Evolutionary conservation across 2,888 invertebrate species (phyloP).

Genomic region (Melanostoma scalare): DNA sequence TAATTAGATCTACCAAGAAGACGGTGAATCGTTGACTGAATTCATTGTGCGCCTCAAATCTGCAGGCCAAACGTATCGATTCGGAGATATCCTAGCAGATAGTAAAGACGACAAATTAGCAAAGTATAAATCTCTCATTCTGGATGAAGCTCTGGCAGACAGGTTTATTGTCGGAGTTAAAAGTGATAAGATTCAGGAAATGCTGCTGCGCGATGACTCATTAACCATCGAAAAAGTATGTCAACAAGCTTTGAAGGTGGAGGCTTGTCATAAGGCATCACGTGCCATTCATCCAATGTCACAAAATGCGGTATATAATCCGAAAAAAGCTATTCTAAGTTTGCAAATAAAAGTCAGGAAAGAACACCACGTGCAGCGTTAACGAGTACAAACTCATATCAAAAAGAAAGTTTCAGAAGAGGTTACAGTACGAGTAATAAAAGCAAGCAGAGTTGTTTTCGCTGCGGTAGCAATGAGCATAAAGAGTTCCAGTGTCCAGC

Average conservation of each 20-base stretch:
- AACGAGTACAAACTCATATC: too few relatives aligned
- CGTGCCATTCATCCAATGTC: too few relatives aligned
- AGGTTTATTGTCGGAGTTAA: slow-evolving; percentile 72
- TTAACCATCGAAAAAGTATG: slow-evolving; percentile 12
- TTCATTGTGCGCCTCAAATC: slow-evolving; percentile 40
- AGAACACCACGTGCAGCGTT: too few relatives aligned
- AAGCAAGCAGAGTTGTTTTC: slow-evolving; percentile 3
- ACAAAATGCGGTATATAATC: too few relatives aligned
- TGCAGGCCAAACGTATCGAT: background rate
- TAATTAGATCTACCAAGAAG: slow-evolving; percentile 38
- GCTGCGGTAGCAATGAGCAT: background rate
- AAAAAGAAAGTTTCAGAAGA: too few relatives aligned
- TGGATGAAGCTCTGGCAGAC: slow-evolving; percentile 39
- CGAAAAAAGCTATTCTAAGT: too few relatives aligned
- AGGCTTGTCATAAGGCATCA: too few relatives aligned
- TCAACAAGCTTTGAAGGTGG: too few relatives aligned
- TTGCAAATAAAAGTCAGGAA: too few relatives aligned
- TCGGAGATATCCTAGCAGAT: slow-evolving; percentile 18
- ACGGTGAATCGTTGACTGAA: slow-evolving; percentile 35
- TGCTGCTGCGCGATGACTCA: slow-evolving; percentile 24
- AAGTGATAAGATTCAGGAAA: slow-evolving; percentile 25
- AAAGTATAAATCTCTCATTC: slow-evolving; percentile 8
- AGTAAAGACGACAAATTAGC: background rate
- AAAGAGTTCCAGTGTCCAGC: slow-evolving; percentile 10
- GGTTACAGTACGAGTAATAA: too few relatives aligned